phyloP scores from a whole-genome alignment of 1,140 invertebrate species.

The Heliconius eleuchia region DNA sequence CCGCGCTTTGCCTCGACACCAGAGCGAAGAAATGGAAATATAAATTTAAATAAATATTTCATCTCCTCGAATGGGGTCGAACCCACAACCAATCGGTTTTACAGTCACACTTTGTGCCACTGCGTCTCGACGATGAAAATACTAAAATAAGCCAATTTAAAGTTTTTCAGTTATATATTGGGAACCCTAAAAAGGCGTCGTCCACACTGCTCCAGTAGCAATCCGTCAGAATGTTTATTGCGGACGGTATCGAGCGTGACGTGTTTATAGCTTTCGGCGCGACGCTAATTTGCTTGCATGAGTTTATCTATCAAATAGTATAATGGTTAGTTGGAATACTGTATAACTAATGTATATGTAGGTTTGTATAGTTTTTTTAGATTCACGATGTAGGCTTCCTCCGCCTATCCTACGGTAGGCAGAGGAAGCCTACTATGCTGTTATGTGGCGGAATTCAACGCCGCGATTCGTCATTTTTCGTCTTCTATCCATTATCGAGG shows the following conservation, averaged over 20 bases:
- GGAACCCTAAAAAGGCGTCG: constrained; percentile 46
- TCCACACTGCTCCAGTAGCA: constrained; percentile 53
- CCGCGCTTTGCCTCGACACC: too few relatives aligned
- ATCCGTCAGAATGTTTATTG: constrained; percentile 63
- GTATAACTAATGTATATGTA: background rate
- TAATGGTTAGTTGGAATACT: background rate
- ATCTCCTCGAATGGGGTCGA: too few relatives aligned
- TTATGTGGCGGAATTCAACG: background rate
- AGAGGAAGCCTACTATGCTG: background rate
- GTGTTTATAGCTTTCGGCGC: constrained; percentile 54
- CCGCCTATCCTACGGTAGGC: background rate
- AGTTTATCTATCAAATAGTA: constrained; percentile 42
- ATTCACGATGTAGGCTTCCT: background rate
- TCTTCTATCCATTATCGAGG: too few relatives aligned
- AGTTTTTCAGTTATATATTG: background rate
- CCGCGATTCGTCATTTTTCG: background rate
- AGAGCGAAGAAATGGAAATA: too few relatives aligned
- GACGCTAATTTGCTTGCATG: constrained; percentile 49
- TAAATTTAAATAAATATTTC: too few relatives aligned
- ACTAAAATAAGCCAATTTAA: background rate
- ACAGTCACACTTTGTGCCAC: too few relatives aligned
- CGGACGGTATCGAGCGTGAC: constrained; percentile 47
- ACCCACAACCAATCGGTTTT: too few relatives aligned
- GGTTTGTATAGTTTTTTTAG: background rate
- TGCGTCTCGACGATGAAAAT: too few relatives aligned